Base-by-base conservation (phyloP, 1,140 invertebrate genomes). In the Cyclina sinensis region DNA sequence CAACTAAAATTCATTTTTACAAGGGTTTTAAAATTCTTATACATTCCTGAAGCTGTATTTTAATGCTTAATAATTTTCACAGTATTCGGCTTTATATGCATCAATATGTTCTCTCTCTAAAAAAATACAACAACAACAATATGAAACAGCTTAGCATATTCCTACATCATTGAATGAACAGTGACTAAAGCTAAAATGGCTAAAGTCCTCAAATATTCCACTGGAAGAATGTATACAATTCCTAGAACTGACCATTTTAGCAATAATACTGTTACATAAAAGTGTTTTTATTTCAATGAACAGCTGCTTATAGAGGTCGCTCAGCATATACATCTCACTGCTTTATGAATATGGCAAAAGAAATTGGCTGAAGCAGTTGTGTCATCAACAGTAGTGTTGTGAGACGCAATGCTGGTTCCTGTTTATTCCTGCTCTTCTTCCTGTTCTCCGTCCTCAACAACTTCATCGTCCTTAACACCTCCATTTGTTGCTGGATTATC, bases 321-420 rank as follows among this genome's bases (percentile, higher is more conserved):
- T 54, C 51, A 54, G 51, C 12, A 54, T 54, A 54, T 65, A 65
- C 62, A 35, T 37, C 16, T 37, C 65, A 70, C 30, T 37, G 30
- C 65, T 46, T 7, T 76, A 76, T 27, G 24, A 46, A 46, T 46
- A 76, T 46, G 37, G 73, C 37, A 43, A 76, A 16, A 70, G 30
- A 70, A 37, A 35, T 70, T 70, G 65, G 65, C 65, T 32, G 32
- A 65, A 18, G 30, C 35, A 37, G 65, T 35, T 70, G 35, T 35
- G 43, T 76, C 46, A 24, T 43, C 73, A 48, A 24, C 24, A 46
- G 14, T 48, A 43, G 37, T 51, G 24, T 46, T 24, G 43, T 27
- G 16, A 30, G 24, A 48, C 18, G 1, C 24, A 46, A 12, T 24
- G 14, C 39, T 46, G 43, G 9, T 43, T 39, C 39, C 37, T 4